Evolutionary conservation across 2,113 vertebrate genomes (phyloP).

Genomic region (Erinaceus europaeus): DNA sequence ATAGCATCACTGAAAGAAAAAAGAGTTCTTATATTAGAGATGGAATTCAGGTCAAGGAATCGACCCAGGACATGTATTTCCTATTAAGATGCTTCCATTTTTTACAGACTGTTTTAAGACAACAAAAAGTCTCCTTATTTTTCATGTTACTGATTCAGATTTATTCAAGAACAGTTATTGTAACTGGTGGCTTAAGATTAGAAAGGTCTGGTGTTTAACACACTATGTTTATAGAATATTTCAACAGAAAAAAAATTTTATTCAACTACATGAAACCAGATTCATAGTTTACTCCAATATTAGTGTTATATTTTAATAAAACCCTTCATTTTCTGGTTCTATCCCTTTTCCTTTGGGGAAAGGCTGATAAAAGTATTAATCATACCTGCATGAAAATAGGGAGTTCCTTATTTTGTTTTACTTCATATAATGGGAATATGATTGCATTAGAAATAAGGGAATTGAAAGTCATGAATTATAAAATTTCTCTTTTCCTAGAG

Average conservation of each 20-base stretch:
- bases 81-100: not conserved
- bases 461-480: not conserved
- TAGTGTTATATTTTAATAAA: slow-evolving; percentile 2
- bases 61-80: not conserved
- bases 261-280: not conserved
- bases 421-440: not conserved
- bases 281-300: not conserved
- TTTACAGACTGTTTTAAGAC: not conserved
- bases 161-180: not conserved
- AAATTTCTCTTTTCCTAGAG: not conserved
- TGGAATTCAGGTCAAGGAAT: not conserved
- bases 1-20: not conserved
- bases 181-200: not conserved
- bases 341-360: not conserved
- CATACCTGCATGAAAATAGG: not conserved
- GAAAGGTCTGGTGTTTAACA: not conserved
- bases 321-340: slow-evolving; percentile 5
- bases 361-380: not conserved
- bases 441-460: not conserved
- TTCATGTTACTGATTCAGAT: not conserved
- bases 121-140: not conserved
- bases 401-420: not conserved
- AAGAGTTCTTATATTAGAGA: not conserved
- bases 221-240: not conserved
- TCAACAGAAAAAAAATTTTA: not conserved